Conservation (phyloP, 2,888 invertebrate genomes). For the Stenodera caucasica region DNA sequence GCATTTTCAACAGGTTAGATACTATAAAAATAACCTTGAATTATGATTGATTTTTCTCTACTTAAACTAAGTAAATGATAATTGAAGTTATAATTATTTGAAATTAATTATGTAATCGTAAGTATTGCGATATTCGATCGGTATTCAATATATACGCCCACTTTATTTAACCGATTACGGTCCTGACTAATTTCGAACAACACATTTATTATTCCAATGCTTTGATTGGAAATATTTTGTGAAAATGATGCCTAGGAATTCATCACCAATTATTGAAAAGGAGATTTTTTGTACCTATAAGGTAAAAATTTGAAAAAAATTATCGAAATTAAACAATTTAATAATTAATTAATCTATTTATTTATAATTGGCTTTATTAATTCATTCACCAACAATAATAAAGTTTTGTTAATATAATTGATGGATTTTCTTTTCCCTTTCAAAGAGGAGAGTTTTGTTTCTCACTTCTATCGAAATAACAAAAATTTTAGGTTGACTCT, state of each 20-base stretch:
- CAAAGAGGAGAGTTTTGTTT: no score
- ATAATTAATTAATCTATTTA: not conserved
- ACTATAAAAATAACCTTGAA: not conserved
- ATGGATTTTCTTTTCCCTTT: no score
- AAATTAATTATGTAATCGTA: no score
- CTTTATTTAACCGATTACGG: not conserved
- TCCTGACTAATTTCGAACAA: not conserved
- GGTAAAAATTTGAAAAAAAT: constrained; percentile 53
- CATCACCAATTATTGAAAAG: constrained; percentile 68
- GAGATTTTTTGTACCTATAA: constrained; percentile 69
- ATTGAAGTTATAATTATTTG: no score
- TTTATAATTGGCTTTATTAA: no score
- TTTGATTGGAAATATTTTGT: not conserved
- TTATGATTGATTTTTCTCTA: not conserved
- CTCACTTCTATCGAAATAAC: no score
- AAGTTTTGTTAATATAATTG: no score
- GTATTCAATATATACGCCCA: not conserved
- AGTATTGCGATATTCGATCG: not conserved
- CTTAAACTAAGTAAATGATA: no score
- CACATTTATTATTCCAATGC: no score
- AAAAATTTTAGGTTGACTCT: no score
- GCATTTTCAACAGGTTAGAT: not conserved
- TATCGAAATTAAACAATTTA: not conserved
- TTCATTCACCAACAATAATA: no score
- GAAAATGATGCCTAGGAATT: constrained; percentile 63